A percentile compares a stretch with the other conserved stretches of the same genome.
These are phyloP conservation scores for Nasua narica DNA, from an alignment of 2,797 vertebrate genomes.

Conservation along the genomic window DNA sequence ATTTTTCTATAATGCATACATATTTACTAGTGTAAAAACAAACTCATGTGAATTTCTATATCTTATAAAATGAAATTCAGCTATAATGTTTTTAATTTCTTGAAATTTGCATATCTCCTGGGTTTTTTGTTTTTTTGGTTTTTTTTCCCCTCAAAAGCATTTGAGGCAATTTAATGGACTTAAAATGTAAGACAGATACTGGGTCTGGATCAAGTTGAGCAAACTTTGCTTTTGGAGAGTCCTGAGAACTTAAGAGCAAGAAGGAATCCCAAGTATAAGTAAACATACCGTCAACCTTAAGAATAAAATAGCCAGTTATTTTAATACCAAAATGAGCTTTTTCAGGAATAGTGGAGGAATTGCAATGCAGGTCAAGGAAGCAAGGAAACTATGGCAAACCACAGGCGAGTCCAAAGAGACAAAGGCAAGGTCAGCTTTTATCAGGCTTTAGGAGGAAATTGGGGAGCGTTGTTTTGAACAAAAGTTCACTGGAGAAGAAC, in stretches of 20 bases:
- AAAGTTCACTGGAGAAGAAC: background rate
- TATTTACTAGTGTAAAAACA: background rate
- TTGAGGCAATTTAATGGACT: background rate
- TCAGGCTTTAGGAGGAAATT: background rate
- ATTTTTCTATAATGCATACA: background rate
- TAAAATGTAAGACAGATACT: background rate
- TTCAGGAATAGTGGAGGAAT: background rate
- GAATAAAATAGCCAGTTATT: background rate
- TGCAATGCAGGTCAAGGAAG: background rate
- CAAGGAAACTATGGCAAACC: background rate
- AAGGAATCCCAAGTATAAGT: background rate
- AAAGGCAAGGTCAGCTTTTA: background rate
- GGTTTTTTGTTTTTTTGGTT: background rate
- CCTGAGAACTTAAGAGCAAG: background rate
- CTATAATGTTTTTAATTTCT: background rate
- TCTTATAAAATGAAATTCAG: conserved; percentile 3
- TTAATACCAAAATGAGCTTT: background rate
- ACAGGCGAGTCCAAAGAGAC: background rate
- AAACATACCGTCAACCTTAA: background rate
- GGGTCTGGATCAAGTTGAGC: background rate
- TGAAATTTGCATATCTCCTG: background rate
- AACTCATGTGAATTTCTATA: background rate
- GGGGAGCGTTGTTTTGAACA: background rate
- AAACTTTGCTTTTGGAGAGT: background rate
- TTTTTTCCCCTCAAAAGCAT: background rate